Evolutionary conservation across 2,113 vertebrate genomes (phyloP), one percentile per base, ranked within the genome.

Genomic region (Todiramphus chloris): DNA sequence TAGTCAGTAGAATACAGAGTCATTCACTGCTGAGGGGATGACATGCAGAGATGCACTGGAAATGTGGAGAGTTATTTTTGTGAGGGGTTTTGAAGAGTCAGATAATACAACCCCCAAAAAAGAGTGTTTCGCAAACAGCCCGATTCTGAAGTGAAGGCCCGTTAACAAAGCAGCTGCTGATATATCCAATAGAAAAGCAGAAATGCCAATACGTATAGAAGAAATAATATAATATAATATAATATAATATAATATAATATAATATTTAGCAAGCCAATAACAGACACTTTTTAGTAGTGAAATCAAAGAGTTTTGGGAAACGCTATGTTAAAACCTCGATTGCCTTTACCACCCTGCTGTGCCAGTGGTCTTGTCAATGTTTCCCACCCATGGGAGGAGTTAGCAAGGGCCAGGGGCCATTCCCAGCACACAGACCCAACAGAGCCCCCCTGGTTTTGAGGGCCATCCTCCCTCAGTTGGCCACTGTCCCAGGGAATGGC

Each of bases 351-450:
- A 31, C 25, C 25, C 25, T 44, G 2, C 14, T 13, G 24, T 25
- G 12, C 31, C 17, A n/a, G 50, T 30, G 74, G 39, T 50, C 50
- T 68, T 78, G 33, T 37, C 78, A 13, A 31, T 5, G 1, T 70
- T 39, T 31, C 41, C 75, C 28, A 13, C 35, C 75, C 28, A 11
- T 21, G 11, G 4, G 0, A 3, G 10, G 51, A 31, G 35, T 35
- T 44, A 27, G 51, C 2, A 0, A 53, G 41, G 33, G 66, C 70
- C 76, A 59, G 30, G 10, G 53, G 55, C 60, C 3, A 2, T 53
- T 64, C 39, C 35, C 58, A 18, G 3, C 17, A 14, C 1, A 0
- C 10, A 20, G 23, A 18, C 69, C n/a, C n/a, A 10, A 11, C 46
- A 53, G 20, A 76, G 43, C 53, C 16, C 46, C 35, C 58, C 27